phyloP scores from a whole-genome alignment of 92 coral and sea anemone species.

The Montipora capitata region DNA sequence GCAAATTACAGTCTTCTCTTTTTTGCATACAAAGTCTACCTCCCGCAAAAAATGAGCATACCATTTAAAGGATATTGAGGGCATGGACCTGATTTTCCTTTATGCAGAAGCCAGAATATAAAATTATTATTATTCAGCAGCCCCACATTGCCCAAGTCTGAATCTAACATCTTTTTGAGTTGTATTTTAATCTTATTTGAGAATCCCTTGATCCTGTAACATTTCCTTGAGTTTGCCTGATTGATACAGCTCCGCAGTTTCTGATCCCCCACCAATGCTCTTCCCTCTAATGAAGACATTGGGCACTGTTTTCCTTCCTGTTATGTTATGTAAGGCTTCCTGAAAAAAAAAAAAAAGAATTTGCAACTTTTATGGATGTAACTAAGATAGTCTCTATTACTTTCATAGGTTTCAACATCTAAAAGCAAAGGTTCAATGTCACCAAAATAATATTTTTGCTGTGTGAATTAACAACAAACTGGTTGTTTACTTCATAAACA shows the following conservation, averaged over 20 bases:
- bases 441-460: no score
- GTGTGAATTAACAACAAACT: no score
- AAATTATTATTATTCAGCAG: neutral
- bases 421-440: no score
- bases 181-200: constrained; percentile 8
- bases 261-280: constrained; percentile 96
- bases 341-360: constrained; percentile 1
- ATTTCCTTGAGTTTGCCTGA: constrained; percentile 88
- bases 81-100: neutral
- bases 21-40: no score
- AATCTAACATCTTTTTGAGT: neutral
- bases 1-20: no score
- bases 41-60: neutral
- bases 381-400: no score
- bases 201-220: constrained; percentile 77
- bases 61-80: neutral
- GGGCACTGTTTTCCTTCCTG: constrained; percentile 95
- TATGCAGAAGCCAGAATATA: neutral
- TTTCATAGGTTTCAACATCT: no score
- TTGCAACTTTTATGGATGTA: no score
- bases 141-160: no score
- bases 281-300: constrained; percentile 94
- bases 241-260: constrained; percentile 90
- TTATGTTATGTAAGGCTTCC: constrained; percentile 83
- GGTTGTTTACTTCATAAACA: no score